Evolutionary conservation across 2,888 invertebrate genomes (phyloP).

Genomic region (Lucinisca nassula): DNA sequence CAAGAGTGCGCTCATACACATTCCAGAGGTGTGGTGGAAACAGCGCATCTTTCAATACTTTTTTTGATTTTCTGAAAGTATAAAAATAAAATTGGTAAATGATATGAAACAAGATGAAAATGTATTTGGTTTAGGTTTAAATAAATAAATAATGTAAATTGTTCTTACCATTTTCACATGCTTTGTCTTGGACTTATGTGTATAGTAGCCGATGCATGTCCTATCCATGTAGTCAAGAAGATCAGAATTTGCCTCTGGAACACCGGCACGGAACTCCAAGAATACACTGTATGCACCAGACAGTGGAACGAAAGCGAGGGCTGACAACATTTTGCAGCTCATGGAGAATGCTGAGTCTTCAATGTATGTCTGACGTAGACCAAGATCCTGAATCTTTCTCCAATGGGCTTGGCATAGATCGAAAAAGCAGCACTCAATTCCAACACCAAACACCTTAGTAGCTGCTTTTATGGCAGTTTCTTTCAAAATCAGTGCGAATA

Average conservation of each 20-base stretch:
- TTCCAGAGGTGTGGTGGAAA: too few species aligned
- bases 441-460: not conserved
- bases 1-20: too few species aligned
- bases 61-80: not conserved
- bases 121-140: not conserved
- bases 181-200: not conserved
- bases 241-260: not conserved
- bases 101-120: not conserved
- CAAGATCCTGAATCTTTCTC: not conserved
- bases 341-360: not conserved
- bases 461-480: not conserved
- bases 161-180: not conserved
- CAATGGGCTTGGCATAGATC: not conserved
- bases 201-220: not conserved
- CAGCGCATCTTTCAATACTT: not conserved
- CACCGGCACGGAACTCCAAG: not conserved
- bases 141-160: not conserved
- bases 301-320: not conserved
- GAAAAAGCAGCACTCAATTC: not conserved
- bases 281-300: not conserved
- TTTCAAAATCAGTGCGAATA: not conserved
- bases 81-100: not conserved
- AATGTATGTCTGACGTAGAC: not conserved
- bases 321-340: not conserved
- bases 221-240: not conserved